Evolutionary conservation across 2,113 vertebrate species (phyloP).

Genomic region (Sterna hirundo): DNA sequence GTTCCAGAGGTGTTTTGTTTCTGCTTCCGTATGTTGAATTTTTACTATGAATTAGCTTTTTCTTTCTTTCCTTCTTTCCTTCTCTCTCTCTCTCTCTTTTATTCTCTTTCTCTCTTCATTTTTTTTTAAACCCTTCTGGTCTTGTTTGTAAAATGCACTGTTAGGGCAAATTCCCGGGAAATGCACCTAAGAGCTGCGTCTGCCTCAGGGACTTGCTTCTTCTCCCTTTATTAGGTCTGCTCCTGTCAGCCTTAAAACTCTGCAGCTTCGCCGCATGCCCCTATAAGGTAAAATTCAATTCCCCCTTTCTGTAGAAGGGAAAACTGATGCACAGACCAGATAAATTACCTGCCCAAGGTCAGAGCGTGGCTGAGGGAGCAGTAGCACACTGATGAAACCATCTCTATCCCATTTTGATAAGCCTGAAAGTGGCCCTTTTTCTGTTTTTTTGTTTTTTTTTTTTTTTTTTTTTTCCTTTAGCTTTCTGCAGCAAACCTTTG

Average conservation of each 20-base stretch:
- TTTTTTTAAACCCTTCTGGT: background rate
- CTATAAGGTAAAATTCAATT: constrained; percentile 51
- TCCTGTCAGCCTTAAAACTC: constrained; percentile 14
- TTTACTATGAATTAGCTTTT: background rate
- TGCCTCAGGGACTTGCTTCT: background rate
- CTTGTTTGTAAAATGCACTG: background rate
- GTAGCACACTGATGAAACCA: background rate
- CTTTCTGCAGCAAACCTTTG: background rate
- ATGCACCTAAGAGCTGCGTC: background rate
- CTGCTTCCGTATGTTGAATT: background rate
- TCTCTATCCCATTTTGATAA: constrained; percentile 7
- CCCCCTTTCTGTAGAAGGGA: background rate
- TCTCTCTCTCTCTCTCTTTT: rapidly evolving
- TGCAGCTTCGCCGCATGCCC: background rate
- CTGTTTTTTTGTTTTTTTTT: background rate
- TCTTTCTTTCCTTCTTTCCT: background rate
- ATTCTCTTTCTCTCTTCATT: too few species aligned
- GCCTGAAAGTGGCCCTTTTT: background rate
- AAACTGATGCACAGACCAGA: constrained; percentile 11
- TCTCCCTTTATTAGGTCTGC: constrained; percentile 1
- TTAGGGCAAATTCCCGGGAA: background rate
- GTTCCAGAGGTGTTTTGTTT: background rate
- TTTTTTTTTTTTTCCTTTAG: background rate
- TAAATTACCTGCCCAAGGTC: constrained; percentile 44
- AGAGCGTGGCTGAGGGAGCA: background rate